Percentiles rank a stretch among this genome's conserved stretches.
phyloP scores from a whole-genome alignment of 1,140 invertebrate species.

The Trigoniulus corallinus region DNA sequence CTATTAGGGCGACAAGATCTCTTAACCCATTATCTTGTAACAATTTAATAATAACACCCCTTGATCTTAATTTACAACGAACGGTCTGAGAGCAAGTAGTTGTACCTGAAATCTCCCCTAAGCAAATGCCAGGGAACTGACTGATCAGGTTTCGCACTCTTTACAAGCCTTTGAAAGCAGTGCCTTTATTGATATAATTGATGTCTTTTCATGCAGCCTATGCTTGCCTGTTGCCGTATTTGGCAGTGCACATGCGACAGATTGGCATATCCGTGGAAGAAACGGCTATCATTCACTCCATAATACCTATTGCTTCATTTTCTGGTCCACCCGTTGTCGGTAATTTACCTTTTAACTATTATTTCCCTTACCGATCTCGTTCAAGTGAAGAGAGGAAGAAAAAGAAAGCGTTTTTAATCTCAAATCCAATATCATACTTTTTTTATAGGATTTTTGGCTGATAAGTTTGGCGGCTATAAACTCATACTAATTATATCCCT shows the following conservation, averaged over 20 bases:
- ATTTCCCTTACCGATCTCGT: background rate
- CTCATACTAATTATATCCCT: conserved; percentile 39
- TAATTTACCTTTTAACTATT: conserved; percentile 1
- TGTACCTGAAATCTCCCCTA: background rate
- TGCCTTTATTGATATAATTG: background rate
- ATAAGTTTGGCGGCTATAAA: conserved; percentile 26
- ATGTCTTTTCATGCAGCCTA: conserved; percentile 17
- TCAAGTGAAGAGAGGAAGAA: no score
- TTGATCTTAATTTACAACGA: background rate
- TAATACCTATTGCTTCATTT: conserved; percentile 57
- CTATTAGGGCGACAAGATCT: no score
- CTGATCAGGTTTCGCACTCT: no score
- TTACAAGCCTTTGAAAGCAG: no score
- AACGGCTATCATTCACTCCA: conserved; percentile 67
- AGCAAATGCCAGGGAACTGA: no score
- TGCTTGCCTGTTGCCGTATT: conserved; percentile 50
- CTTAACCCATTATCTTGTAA: no score
- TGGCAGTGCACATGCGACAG: conserved; percentile 70
- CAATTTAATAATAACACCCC: no score
- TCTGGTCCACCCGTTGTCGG: conserved; percentile 60
- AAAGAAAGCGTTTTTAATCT: background rate
- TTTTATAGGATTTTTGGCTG: conserved; percentile 18
- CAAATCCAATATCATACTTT: background rate
- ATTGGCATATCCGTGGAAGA: conserved; percentile 65
- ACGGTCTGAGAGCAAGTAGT: background rate